Percentiles rank a stretch among this genome's conserved stretches.
Conservation (phyloP, 2,797 vertebrate species). For the Peromyscus attwateri region DNA sequence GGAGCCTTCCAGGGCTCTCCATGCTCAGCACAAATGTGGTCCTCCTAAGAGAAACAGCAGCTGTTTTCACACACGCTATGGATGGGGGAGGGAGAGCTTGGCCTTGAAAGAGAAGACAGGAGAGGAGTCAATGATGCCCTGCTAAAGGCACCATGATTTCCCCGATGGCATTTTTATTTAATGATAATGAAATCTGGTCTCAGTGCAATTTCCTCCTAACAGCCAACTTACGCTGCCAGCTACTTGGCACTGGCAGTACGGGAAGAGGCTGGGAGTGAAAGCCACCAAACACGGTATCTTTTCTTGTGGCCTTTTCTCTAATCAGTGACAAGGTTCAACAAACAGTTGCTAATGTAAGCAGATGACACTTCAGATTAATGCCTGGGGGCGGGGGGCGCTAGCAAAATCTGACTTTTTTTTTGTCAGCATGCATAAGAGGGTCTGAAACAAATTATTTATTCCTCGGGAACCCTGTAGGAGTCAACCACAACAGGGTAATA, state of each 20-base stretch:
- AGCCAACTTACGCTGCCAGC: neutral
- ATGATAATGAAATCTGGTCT: constrained; percentile 65
- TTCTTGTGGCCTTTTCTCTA: constrained; percentile 67
- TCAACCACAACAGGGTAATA: constrained; percentile 53
- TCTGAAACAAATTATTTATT: constrained; percentile 74
- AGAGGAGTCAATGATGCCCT: neutral
- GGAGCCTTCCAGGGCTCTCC: neutral
- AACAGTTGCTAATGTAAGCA: constrained; percentile 63
- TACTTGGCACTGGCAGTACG: neutral
- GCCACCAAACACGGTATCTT: neutral
- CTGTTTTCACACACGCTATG: constrained; percentile 15
- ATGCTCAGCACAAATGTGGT: neutral
- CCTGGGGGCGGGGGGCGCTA: constrained; percentile 49
- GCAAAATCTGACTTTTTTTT: constrained; percentile 71
- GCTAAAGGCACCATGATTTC: constrained; percentile 38
- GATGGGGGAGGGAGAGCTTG: neutral
- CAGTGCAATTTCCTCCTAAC: constrained; percentile 19
- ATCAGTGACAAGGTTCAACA: constrained; percentile 65
- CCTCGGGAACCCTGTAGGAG: neutral
- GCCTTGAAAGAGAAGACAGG: constrained; percentile 36
- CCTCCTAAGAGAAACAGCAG: constrained; percentile 49
- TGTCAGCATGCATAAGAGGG: constrained; percentile 66
- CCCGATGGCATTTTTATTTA: constrained; percentile 45
- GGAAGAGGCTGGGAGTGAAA: neutral
- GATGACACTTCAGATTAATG: constrained; percentile 71